These are phyloP conservation scores for Phrixothrix hirtus DNA, from an alignment of 2,888 invertebrate species.

Conservation along the genomic window DNA sequence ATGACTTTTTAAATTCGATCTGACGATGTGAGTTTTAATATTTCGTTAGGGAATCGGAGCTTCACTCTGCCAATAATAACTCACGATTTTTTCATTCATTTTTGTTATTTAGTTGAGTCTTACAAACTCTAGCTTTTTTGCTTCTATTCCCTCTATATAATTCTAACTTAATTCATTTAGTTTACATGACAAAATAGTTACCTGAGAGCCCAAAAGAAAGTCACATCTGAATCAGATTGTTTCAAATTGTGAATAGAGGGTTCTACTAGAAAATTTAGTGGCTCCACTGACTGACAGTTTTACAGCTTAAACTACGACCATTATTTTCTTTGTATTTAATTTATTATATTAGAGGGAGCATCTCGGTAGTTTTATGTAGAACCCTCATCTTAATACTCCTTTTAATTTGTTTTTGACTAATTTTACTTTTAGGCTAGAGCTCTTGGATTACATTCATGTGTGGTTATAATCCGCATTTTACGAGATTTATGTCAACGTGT, in stretches of 20 bases:
- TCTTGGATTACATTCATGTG: conserved; percentile 92
- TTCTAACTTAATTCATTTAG: conserved; percentile 26
- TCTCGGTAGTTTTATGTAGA: conserved; percentile 29
- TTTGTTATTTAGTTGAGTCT: conserved; percentile 32
- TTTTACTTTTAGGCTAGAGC: conserved; percentile 82
- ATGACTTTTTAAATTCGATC: conserved; percentile 36
- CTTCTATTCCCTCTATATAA: conserved; percentile 50
- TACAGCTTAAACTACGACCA: conserved; percentile 8
- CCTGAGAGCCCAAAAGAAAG: conserved; percentile 40
- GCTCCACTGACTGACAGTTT: conserved; percentile 29
- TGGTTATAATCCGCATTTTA: conserved; percentile 93
- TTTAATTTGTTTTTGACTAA: no score
- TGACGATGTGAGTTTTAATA: conserved; percentile 52
- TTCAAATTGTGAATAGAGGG: conserved; percentile 36
- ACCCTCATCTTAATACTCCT: conserved; percentile 21
- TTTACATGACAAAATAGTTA: conserved; percentile 5
- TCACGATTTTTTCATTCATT: conserved; percentile 35
- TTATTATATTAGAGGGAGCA: conserved; percentile 17
- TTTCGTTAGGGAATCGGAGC: conserved; percentile 46
- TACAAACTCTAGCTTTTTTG: conserved; percentile 52
- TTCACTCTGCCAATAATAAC: conserved; percentile 32
- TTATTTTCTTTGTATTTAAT: conserved; percentile 12
- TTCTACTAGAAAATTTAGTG: conserved; percentile 41
- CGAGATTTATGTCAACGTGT: conserved; percentile 93
- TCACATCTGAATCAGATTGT: conserved; percentile 50